Percentiles rank a stretch among this genome's conserved stretches.
Evolutionary conservation across 2,888 invertebrate species (phyloP).

Genomic region (Megastigmus dorsalis): DNA sequence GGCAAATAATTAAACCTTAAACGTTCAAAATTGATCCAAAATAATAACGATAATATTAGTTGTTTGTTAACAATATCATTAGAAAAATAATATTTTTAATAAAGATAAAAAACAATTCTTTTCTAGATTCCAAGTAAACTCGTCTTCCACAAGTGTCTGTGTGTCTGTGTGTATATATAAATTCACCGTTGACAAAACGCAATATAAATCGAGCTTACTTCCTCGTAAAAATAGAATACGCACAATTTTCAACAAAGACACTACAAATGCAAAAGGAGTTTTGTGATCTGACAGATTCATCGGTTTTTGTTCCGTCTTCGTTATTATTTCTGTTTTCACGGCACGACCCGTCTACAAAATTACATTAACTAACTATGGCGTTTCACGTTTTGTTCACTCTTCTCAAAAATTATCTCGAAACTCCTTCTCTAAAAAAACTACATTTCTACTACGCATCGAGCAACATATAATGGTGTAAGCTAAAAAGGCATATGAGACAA

Average conservation of each 20-base stretch:
- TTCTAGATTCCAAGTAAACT: constrained; percentile 48
- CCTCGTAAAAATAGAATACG: constrained; percentile 45
- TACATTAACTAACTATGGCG: background rate
- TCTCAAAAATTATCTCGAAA: constrained; percentile 27
- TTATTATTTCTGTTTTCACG: background rate
- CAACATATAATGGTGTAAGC: constrained; percentile 41
- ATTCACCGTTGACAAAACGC: constrained; percentile 40
- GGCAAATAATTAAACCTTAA: constrained; percentile 9
- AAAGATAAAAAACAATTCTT: constrained; percentile 7
- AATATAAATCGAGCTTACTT: constrained; percentile 42
- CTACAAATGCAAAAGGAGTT: constrained; percentile 46
- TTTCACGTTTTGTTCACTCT: background rate
- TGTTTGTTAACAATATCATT: background rate
- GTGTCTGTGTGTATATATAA: constrained; percentile 33
- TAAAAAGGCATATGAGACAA: constrained; percentile 47
- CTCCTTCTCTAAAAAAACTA: constrained; percentile 40
- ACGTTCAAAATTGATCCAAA: constrained; percentile 8
- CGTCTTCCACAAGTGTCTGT: constrained; percentile 18
- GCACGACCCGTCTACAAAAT: constrained; percentile 7
- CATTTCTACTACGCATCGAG: constrained; percentile 34
- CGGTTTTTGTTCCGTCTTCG: background rate
- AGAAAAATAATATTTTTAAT: background rate
- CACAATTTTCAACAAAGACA: constrained; percentile 38
- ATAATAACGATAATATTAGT: constrained; percentile 2
- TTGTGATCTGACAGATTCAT: constrained; percentile 42